Base-by-base conservation (phyloP, 2,797 vertebrate species). In the Rhinogobio ventralis region DNA sequence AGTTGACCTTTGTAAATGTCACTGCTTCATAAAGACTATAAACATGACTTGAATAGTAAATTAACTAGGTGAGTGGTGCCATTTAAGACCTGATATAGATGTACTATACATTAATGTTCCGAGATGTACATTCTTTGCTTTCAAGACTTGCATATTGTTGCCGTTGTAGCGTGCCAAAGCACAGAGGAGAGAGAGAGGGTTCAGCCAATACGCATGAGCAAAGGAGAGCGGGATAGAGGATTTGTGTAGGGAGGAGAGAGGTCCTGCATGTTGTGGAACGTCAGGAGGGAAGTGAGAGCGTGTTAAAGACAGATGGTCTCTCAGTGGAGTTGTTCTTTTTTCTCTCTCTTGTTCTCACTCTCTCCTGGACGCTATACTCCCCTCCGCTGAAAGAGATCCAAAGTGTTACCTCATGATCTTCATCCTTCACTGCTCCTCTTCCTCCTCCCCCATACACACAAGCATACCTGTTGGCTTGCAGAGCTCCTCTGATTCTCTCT, bases 281-380 rank as follows among this genome's bases (percentile, higher is more conserved):
- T 87, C 84, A 86, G 87, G 84, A 89, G 89, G 90, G 82, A 79
- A 88, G 91, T 80, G 90, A 87, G 73, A 88, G 86, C 25, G 89
- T 94, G 93, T 92, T 91, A 90, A 91, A 93, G 94, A 93, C 95
- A 96, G 95, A 96, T 96, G 95, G 95, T 93, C 92, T 94, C 95
- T 93, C 95, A 95, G 95, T 91, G 92, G 95, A 94, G 93, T 93
- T 94, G 94, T 95, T 94, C 93, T 92, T 92, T 89, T 86, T 93
- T 92, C 92, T 91, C 86, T 92, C 90, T 90, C 86, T 89, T 84
- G 85, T 90, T 91, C 90, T 87, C 85, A 9, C 90, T 92, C 90
- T 89, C 91, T 91, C 90, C 91, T 93, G 93, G 88, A 90, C 90
- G 88, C 90, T 83, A 60, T 60, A 77, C 90, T 91, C 79, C 92